Evolutionary conservation across 2,888 invertebrate genomes (phyloP), one percentile per base, ranked within the genome.

Genomic region (Limnephilus auricula): DNA sequence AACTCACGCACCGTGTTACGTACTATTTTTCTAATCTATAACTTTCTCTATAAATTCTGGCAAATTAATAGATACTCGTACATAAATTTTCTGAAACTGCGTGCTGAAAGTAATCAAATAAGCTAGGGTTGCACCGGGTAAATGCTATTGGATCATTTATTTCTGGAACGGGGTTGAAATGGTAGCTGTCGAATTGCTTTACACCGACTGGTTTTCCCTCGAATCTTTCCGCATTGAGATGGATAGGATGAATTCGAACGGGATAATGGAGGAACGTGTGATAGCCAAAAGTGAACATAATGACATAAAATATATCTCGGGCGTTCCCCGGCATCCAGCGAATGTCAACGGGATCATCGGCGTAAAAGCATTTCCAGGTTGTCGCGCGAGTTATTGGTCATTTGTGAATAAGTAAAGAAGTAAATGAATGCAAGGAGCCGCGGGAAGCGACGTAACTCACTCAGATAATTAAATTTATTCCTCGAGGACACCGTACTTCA

Each of bases 231-330:
- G 32, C 37, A 82, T 82, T 82, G 82, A 82, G 82, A 82, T 82
- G 82, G 82, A 82, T 82, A n/a, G 82, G 34, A 82, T 34, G 85
- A n/a, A 78, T 88, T 88, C 65, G 87, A 88, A 88, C n/a, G 32
- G 87, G 87, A 79, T 88, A 88, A 88, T 88, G 87, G 87, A 88
- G 78, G 87, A 88, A 88, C 87, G 78, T 79, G 79, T 34, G 87
- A 88, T 88, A 88, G 37, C 87, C 32, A n/a, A 79, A 65, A 79
- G n/a, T 40, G 87, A 78, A 32, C 45, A 78, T 37, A 88, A 88
- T 88, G 25, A 32, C 32, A 88, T 34, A 78, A 88, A 50, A 82
- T 82, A 82, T 82, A 82, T 31, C 32, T 32, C 32, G 9, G 82
- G 5, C 32, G 32, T 10, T 15, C 10, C 31, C 18, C 82, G 32